Evolutionary conservation across 53 echinoderm and acorn worm species (phyloP), one percentile per base, ranked within the genome.

Genomic region (Holothuria leucospilota): DNA sequence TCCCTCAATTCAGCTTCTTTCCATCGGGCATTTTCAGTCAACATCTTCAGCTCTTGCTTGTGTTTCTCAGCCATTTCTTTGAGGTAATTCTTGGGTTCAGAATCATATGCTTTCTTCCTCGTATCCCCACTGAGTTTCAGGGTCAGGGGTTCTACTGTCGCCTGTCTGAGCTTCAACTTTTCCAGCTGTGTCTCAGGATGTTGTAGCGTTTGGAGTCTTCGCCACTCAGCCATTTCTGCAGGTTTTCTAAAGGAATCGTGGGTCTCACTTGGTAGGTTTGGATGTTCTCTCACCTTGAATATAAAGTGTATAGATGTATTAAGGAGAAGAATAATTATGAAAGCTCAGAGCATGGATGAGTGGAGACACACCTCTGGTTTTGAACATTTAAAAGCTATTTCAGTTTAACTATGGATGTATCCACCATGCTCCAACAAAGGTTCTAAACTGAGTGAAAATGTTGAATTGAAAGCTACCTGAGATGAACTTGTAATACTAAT

Each of bases 1-100:
- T 98, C 87, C 82, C 95, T 93, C 46, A 80, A 58, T 66, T 98
- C 95, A 11, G 99, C 99, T 75, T 98, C 95, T 86, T 92, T 93
- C 99, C 99, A 98, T 64, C 99, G 56, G 5, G 99, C 69, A 46
- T 93, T 93, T 39, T 93, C 78, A 15, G 93, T 90, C 51, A 98
- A 84, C 9, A 82, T 87, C 75, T 92, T 84, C 23, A 98, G 58
- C 68, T 95, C 94, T 29, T 86, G 85, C 29, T 86, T 91, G 20
- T 90, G 85, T 61, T 85, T 90, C 62, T 88, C 84, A 1, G 92
- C 92, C 93, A 98, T 91, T 64, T 92, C 88, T 63, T 95, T 91
- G 80, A 95, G 84, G 68, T 96, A 96, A 15, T 81, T 95, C 61
- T 87, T 84, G 51, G 92, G 92, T 40, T 89, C 82, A 67, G 85